Base-by-base conservation (phyloP, 2,113 vertebrate genomes). In the Pleuronectes platessa region DNA sequence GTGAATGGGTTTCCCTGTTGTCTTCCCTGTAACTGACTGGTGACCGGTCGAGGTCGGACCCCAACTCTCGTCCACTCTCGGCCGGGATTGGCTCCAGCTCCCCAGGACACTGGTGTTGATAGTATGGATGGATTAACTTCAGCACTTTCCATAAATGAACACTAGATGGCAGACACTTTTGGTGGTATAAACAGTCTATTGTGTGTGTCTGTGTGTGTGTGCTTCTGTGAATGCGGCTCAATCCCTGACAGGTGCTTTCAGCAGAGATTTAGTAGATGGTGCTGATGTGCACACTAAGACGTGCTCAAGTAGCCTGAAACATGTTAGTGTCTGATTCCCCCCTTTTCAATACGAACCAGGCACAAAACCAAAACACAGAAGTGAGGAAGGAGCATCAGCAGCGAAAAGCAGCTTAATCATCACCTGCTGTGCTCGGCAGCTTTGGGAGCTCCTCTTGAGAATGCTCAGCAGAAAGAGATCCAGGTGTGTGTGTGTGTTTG, bases 371-470 rank as follows among this genome's bases (percentile, higher is more conserved):
- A 69, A 78, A 37, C n/a, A 31, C n/a, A 31, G 2, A 37, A 21
- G 20, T n/a, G 60, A n/a, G 26, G 21, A 63, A 27, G 72, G 68
- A 55, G 78, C 72, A 82, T 71, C 75, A 82, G 78, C 75, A 82
- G 78, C 79, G 67, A 55, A 60, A 67, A 63, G 21, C 23, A 73
- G 68, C 72, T 72, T 83, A 61, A 87, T 87, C 81, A 81, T 87
- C 72, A 54, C 70, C 58, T 85, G 76, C 89, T 85, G 81, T 54
- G 82, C 81, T 89, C 81, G 27, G 75, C 84, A 87, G 74, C 76
- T 88, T 81, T 74, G 54, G 68, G 31, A 74, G 51, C 68, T 74
- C 86, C 86, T 67, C 74, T 66, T 66, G 80, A 86, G 85, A 73
- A 59, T 24, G 17, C 51, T 91, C 89, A 89, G 87, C 87, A 89